phyloP scores from a whole-genome alignment of 2,797 vertebrate genomes.

The Selene dorsalis region DNA sequence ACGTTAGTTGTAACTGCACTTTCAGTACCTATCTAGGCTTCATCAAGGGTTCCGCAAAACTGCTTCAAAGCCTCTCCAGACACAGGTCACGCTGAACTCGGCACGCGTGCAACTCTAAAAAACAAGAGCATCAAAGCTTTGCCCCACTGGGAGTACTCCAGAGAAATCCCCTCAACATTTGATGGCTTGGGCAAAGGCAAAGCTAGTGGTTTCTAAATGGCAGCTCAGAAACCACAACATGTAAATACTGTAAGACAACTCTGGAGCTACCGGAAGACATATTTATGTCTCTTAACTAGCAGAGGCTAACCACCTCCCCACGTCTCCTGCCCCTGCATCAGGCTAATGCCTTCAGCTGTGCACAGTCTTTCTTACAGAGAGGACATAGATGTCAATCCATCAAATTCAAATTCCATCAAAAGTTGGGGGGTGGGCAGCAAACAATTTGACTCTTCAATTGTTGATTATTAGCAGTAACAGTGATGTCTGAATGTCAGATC shows the following conservation, averaged over 20 bases:
- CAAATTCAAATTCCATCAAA: too few species aligned
- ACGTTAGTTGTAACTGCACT: not conserved
- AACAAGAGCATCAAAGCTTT: not conserved
- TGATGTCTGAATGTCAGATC: not conserved
- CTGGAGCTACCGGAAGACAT: not conserved
- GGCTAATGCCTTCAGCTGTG: not conserved
- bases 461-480: too few species aligned
- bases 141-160: not conserved
- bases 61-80: not conserved
- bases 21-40: not conserved
- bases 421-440: not conserved
- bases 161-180: not conserved
- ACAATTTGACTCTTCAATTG: too few species aligned
- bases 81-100: not conserved
- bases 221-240: not conserved
- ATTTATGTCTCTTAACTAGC: not conserved
- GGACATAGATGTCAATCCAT: not conserved
- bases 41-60: slow-evolving; percentile 8
- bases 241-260: not conserved
- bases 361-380: not conserved
- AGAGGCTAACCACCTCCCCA: not conserved
- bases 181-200: slow-evolving; percentile 1
- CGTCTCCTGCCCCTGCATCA: not conserved
- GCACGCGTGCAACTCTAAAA: not conserved
- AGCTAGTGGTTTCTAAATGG: not conserved